Evolutionary conservation across 2,888 invertebrate species (phyloP).

Genomic region (Drosophila fulvimacula): DNA sequence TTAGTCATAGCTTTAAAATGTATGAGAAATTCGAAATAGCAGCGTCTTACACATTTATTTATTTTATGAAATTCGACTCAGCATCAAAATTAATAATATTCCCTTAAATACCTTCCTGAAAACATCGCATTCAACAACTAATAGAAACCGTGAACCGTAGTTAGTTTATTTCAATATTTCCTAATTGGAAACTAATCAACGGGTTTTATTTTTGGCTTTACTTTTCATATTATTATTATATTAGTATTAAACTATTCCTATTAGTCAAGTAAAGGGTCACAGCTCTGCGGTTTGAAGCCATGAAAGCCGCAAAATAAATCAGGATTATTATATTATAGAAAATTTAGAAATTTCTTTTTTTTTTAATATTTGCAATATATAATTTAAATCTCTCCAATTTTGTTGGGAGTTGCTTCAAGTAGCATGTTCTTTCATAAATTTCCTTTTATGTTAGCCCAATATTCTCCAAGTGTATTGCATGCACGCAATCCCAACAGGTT

Average conservation of each 20-base stretch:
- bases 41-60: neutral
- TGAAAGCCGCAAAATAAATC: neutral
- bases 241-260: neutral
- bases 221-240: no score
- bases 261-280: neutral
- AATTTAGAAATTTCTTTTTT: no score
- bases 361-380: no score
- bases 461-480: slow-evolving; percentile 7
- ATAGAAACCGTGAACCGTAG: neutral
- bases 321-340: neutral
- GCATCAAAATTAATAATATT: neutral
- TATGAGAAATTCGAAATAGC: no score
- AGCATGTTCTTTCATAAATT: no score
- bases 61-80: neutral
- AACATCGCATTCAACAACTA: neutral
- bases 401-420: no score
- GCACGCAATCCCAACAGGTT: slow-evolving; percentile 67
- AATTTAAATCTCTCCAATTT: no score
- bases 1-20: no score
- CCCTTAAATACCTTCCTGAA: neutral
- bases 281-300: neutral
- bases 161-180: neutral
- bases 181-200: neutral
- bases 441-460: no score
- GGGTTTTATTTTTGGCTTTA: no score